Conservation (phyloP, 1,140 invertebrate genomes). For the Scaptomyza hsui region DNA sequence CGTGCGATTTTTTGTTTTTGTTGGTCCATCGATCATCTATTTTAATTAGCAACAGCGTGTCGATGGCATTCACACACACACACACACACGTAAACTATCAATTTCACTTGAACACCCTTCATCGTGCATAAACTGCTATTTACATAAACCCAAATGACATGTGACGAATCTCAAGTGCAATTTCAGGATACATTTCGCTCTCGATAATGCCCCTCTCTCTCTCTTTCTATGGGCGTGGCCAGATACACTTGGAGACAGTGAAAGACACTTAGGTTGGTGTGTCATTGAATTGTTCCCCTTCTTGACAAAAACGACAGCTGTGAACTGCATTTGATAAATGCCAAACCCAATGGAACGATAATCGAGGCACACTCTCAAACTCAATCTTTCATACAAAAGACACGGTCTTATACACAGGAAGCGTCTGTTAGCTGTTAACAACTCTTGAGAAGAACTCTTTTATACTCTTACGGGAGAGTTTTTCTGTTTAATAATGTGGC, state of each 20-base stretch:
- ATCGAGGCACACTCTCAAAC: constrained; percentile 14
- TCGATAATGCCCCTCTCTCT: constrained; percentile 3
- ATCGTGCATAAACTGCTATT: constrained; percentile 46
- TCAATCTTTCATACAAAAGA: constrained; percentile 20
- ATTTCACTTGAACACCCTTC: constrained; percentile 70
- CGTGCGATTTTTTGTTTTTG: background rate
- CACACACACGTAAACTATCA: constrained; percentile 59
- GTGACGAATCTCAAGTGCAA: constrained; percentile 76
- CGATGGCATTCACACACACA: constrained; percentile 66
- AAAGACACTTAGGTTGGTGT: constrained; percentile 52
- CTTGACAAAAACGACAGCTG: constrained; percentile 57
- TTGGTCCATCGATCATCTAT: constrained; percentile 76
- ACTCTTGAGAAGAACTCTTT: constrained; percentile 21
- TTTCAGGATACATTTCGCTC: constrained; percentile 32
- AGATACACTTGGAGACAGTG: constrained; percentile 28
- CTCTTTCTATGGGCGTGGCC: constrained; percentile 51
- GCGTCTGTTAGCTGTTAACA: constrained; percentile 17
- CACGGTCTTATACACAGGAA: constrained; percentile 29
- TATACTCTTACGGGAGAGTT: background rate
- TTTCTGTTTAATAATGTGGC: background rate
- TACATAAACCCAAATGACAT: constrained; percentile 70
- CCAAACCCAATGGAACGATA: constrained; percentile 15
- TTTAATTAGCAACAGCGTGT: constrained; percentile 83
- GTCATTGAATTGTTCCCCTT: constrained; percentile 39
- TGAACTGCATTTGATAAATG: constrained; percentile 75